Evolutionary conservation across 2,113 vertebrate genomes (phyloP), one percentile per base, ranked within the genome.

Genomic region (Halichoeres trimaculatus): DNA sequence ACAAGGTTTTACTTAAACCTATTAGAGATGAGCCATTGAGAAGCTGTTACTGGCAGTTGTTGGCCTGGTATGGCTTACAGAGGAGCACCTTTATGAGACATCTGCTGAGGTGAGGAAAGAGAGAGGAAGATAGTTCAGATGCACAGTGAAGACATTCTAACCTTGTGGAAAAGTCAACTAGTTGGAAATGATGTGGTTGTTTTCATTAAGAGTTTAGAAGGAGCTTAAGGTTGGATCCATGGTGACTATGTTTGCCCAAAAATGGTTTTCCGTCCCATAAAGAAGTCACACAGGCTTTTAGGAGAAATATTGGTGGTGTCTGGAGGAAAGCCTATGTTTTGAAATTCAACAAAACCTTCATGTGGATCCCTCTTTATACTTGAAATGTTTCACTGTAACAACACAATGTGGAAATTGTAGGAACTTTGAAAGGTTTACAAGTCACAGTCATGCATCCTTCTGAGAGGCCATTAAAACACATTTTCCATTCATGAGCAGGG

Each of bases 1-100:
- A 92, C 86, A 89, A 84, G 78, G 81, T 70, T 64, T 61, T 68
- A 80, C 84, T 86, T 85, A 91, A 92, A 84, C 77, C 85, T 89
- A 85, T 93, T 93, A 92, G 85, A 90, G 87, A 92, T 83, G 92
- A 88, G 62, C 88, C 90, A 92, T 92, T 92, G 70, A 85, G 80
- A 62, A 70, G 86, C 87, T 93, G 86, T 90, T 89, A 85, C 91
- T 93, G 85, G 89, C 90, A 85, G 82, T 81, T 80, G 76, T 76
- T 41, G 66, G 59, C 72, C 17, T 50, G 64, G 84, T 81, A 83
- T 89, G 86, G 87, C 74, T 68, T 63, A 88, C 90, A 93, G 80
- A 92, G 90, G 88, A 87, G 81, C 89, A 88, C 86, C 85, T 93
- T 91, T 85, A 85, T 70, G 81, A 85, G 79, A 61, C 85, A 91